These are phyloP conservation scores for Psix sp. DNA, from an alignment of 1,140 invertebrate genomes.

Conservation along the genomic window DNA sequence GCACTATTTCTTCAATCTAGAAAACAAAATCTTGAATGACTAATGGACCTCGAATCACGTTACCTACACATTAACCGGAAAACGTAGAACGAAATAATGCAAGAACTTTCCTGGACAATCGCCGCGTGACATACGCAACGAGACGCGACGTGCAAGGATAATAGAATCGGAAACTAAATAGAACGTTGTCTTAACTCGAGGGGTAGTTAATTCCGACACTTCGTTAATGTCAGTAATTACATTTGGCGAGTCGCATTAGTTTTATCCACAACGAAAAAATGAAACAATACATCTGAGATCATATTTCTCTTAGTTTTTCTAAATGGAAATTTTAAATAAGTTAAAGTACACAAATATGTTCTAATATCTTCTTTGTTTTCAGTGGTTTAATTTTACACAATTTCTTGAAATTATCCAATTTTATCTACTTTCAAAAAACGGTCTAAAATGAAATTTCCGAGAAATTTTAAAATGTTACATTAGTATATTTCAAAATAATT, in stretches of 20 bases:
- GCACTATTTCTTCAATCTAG: no score
- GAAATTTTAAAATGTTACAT: no score
- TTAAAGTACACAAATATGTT: no score
- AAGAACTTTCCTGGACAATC: conserved; percentile 54
- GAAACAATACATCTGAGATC: conserved; percentile 49
- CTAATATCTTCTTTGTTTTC: no score
- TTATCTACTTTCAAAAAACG: no score
- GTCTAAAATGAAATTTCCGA: no score
- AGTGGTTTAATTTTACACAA: no score
- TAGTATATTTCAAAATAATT: no score
- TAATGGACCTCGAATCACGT: conserved; percentile 39
- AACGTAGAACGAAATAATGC: conserved; percentile 49
- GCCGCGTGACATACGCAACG: conserved; percentile 55
- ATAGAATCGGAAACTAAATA: conserved; percentile 74
- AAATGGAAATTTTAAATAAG: no score
- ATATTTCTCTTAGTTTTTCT: conserved; percentile 13
- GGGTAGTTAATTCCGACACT: conserved; percentile 72
- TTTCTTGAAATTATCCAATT: no score
- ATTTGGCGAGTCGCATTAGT: conserved; percentile 32
- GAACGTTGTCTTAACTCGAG: conserved; percentile 63
- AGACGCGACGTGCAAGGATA: conserved; percentile 65
- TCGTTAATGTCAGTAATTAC: conserved; percentile 74
- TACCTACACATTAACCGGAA: conserved; percentile 38
- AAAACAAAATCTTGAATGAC: no score
- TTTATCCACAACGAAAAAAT: conserved; percentile 48